Conservation (phyloP, 2,797 vertebrate genomes). For the Phataginus tricuspis region DNA sequence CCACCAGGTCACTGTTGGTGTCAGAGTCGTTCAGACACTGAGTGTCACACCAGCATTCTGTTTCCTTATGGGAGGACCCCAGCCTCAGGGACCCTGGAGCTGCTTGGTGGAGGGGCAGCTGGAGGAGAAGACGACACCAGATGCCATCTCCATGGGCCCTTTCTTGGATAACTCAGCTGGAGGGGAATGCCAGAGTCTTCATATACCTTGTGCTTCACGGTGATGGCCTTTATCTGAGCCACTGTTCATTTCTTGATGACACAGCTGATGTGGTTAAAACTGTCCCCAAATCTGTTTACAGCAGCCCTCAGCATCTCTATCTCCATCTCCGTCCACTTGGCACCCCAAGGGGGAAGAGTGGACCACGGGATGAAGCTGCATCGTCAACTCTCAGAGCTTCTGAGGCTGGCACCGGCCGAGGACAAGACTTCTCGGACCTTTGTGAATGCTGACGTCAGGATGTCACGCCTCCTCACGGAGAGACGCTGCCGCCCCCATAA, state of each 20-base stretch:
- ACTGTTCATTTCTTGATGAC: conserved; percentile 97
- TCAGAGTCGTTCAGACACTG: conserved; percentile 94
- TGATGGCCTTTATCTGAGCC: conserved; percentile 94
- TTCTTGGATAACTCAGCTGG: conserved; percentile 92
- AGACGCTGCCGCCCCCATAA: no score
- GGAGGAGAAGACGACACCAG: conserved; percentile 78
- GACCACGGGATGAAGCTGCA: neutral
- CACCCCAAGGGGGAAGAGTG: conserved; percentile 85
- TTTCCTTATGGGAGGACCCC: conserved; percentile 89
- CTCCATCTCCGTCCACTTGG: conserved; percentile 96
- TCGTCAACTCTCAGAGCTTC: no score
- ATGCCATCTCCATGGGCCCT: conserved; percentile 87
- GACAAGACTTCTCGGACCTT: no score
- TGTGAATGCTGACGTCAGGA: no score
- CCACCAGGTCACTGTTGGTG: conserved; percentile 94
- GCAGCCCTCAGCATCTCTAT: conserved; percentile 95
- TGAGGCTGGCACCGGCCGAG: no score
- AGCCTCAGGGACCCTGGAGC: conserved; percentile 80
- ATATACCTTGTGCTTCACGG: conserved; percentile 94
- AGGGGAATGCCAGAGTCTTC: conserved; percentile 93
- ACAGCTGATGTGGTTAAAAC: conserved; percentile 95
- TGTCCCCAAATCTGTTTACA: conserved; percentile 94
- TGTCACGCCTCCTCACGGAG: no score
- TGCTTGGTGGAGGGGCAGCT: conserved; percentile 82
- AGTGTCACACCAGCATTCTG: conserved; percentile 94